A percentile compares a stretch with the other conserved stretches of the same genome.
phyloP scores from a whole-genome alignment of 2,113 vertebrate genomes.

The Egretta garzetta region DNA sequence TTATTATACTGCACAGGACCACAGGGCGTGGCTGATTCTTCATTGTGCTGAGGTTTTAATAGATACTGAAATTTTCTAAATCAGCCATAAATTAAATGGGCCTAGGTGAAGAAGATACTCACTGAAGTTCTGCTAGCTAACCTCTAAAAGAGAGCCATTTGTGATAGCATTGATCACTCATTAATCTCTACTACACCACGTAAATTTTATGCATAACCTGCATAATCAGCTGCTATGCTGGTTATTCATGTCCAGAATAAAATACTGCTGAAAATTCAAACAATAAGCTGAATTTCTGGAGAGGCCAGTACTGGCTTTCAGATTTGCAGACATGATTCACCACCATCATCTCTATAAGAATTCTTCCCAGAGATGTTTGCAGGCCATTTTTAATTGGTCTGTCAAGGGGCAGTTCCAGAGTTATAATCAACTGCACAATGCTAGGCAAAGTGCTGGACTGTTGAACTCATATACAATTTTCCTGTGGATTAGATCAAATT shows the following conservation, averaged over 20 bases:
- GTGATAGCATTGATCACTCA: neutral
- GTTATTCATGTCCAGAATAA: neutral
- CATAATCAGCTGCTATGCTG: neutral
- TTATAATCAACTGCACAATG: neutral
- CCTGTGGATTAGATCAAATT: constrained; percentile 53
- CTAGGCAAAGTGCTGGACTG: neutral
- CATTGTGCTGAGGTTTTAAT: neutral
- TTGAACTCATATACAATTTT: constrained; percentile 27
- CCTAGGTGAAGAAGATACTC: neutral
- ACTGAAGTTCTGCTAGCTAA: neutral
- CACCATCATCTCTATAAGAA: neutral
- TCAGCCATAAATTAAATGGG: neutral
- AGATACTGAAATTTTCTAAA: neutral
- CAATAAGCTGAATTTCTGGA: neutral
- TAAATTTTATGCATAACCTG: neutral
- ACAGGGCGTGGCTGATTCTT: neutral
- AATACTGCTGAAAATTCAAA: neutral
- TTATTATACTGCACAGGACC: neutral
- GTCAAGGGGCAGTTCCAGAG: neutral
- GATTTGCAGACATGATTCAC: neutral
- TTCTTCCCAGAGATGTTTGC: neutral
- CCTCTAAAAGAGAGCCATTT: neutral
- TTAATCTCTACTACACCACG: neutral
- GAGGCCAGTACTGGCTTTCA: neutral
- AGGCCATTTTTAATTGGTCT: neutral